Conservation (phyloP, 2,113 vertebrate genomes). For the cattle (Bos taurus) region ARS-UCD2.0 NC_037335.1:46644001-46644500, state of each 20-base stretch:
- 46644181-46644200: background rate
- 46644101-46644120: background rate
- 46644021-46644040: background rate
- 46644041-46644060: background rate
- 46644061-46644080: background rate
- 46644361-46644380: background rate
- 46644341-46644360: background rate
- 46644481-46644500: background rate
- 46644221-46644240: background rate
- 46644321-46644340: background rate
- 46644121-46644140: background rate
- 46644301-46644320: background rate
- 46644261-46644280: background rate
- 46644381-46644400: background rate
- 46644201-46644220: background rate
- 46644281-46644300: background rate
- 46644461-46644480: background rate
- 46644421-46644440: background rate
- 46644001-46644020: background rate
- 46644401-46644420: background rate
- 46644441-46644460: background rate
- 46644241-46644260: background rate
- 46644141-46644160: background rate
- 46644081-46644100: slow-evolving; percentile 19
- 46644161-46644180: background rate